Evolutionary conservation across 2,888 invertebrate genomes (phyloP).

Genomic region (Protophormia terraenovae): DNA sequence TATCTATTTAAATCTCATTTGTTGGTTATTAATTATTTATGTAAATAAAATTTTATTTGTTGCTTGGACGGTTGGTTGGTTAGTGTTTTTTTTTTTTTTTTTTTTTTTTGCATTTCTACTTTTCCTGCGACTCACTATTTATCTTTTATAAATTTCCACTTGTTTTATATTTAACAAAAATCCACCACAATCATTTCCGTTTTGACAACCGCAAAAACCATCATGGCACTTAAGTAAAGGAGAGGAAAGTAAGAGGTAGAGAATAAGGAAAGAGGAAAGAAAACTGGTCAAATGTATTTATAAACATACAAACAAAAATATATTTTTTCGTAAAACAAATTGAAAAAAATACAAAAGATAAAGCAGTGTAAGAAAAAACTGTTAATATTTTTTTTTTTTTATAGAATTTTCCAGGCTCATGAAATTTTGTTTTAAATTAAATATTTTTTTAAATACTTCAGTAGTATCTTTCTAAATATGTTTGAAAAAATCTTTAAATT

Average conservation of each 20-base stretch:
- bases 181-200: slow-evolving; percentile 26
- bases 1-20: slow-evolving; percentile 51
- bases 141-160: not conserved
- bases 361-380: not conserved
- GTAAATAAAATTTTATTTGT: slow-evolving; percentile 24
- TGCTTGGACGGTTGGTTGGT: too few species aligned
- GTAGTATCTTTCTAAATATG: not conserved
- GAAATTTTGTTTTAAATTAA: too few species aligned
- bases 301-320: too few species aligned
- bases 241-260: not conserved
- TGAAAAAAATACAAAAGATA: not conserved
- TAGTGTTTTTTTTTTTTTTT: not conserved
- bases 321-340: too few species aligned
- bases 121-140: not conserved
- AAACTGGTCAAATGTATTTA: not conserved
- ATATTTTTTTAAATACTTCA: too few species aligned
- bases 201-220: slow-evolving; percentile 10
- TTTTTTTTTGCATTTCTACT: not conserved
- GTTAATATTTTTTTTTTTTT: too few species aligned
- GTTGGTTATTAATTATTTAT: slow-evolving; percentile 46
- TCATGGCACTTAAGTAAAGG: not conserved
- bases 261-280: not conserved
- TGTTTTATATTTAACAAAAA: not conserved
- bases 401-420: too few species aligned
- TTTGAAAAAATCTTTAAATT: not conserved